Evolutionary conservation across 2,888 invertebrate genomes (phyloP).

Genomic region (Branchipolynoe longqiensis): DNA sequence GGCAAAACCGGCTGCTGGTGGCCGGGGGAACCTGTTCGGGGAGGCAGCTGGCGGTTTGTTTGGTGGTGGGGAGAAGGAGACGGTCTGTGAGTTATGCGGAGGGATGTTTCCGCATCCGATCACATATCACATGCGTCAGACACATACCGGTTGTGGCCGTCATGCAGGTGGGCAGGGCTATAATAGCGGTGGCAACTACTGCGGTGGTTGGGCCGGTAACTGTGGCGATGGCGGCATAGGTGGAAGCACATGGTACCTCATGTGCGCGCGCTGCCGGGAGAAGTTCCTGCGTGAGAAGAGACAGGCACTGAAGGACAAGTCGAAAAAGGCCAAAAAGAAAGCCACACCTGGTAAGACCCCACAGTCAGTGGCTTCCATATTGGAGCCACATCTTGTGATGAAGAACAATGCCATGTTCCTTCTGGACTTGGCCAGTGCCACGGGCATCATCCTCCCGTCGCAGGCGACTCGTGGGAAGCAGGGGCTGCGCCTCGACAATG

Average conservation of each 20-base stretch:
- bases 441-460: constrained; percentile 82
- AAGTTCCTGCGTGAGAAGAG: constrained; percentile 85
- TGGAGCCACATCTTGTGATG: constrained; percentile 88
- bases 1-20: constrained; percentile 78
- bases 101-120: constrained; percentile 86
- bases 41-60: constrained; percentile 66
- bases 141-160: constrained; percentile 95
- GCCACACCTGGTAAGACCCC: constrained; percentile 51
- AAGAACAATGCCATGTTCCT: constrained; percentile 97
- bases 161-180: constrained; percentile 94
- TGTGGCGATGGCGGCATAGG: constrained; percentile 93
- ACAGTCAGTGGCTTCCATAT: constrained; percentile 82
- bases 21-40: constrained; percentile 75
- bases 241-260: constrained; percentile 91
- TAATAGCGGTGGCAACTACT: constrained; percentile 93
- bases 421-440: constrained; percentile 92
- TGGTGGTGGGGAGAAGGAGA: constrained; percentile 80
- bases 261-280: constrained; percentile 94
- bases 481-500: constrained; percentile 69
- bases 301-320: constrained; percentile 80
- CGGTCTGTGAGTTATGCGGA: constrained; percentile 93
- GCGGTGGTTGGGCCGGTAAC: constrained; percentile 93
- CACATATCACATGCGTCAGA: constrained; percentile 94
- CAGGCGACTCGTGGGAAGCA: constrained; percentile 32
- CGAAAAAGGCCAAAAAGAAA: constrained; percentile 71